Base-by-base conservation (phyloP, 2,113 vertebrate species). In the Oreochromis spilurus region DNA sequence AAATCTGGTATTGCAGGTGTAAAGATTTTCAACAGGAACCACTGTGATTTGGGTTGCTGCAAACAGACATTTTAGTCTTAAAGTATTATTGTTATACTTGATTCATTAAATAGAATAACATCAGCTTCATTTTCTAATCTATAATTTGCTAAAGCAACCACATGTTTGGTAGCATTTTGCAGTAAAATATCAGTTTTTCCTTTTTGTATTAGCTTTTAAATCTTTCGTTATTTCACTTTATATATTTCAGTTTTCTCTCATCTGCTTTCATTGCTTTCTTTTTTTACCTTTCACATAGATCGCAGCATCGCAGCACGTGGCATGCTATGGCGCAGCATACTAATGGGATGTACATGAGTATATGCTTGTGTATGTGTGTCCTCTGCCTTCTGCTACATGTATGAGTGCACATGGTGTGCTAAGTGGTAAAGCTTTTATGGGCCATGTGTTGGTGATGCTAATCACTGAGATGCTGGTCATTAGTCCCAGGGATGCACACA, bases 391-490 rank as follows among this genome's bases (percentile, higher is more conserved):
- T 83, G 82, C 54, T 29, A 81, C 79, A 67, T 89, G 87, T 83
- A 11, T 88, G 72, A 75, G 55, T 12, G 17, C 29, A n/a, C 84
- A 79, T 57, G 10, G 16, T 65, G 40, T 19, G 53, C 24, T 82
- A 58, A 83, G 58, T 87, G 83, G 53, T 78, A 13, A 29, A 72
- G 14, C 87, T 77, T 57, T 89, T 83, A 55, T n/a, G 19, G 53
- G 54, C 79, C 84, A 82, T 87, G 88, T 87, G 92, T 26, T 57
- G 34, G 38, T 36, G 50, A 82, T 78, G 89, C 79, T 91, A 83
- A 92, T 89, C 29, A 58, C n/a, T 0, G 29, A 60, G 34, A 57
- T 29, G 50, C 29, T 31, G 82, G n/a, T 86, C 45, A 53, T 88
- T 81, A 85, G 45, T 75, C 75, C 2, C 53, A 40, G 55, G 82